phyloP scores from a whole-genome alignment of 1,140 invertebrate genomes.

The Drosophila serrata region DNA sequence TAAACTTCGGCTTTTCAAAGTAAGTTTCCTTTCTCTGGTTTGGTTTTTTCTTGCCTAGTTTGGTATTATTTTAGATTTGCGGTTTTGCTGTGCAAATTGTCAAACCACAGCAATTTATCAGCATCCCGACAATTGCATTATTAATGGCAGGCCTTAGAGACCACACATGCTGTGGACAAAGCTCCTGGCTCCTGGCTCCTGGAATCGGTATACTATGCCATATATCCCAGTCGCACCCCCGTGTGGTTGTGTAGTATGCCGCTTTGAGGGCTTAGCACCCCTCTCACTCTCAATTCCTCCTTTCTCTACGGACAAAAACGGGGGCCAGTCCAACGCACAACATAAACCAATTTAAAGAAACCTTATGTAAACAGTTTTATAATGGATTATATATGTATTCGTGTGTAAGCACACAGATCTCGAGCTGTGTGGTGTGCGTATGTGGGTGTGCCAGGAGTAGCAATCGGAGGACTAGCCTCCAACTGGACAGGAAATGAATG shows the following conservation, averaged over 20 bases:
- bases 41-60: slow-evolving; percentile 7
- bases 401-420: slow-evolving; percentile 17
- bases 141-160: slow-evolving; percentile 75
- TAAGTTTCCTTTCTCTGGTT: neutral
- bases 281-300: neutral
- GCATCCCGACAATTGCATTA: slow-evolving; percentile 73
- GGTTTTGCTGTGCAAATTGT: slow-evolving; percentile 69
- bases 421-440: slow-evolving; percentile 3
- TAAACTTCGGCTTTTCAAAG: too few species aligned
- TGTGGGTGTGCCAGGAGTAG: slow-evolving; percentile 11
- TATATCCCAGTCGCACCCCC: slow-evolving; percentile 17
- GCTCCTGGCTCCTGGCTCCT: slow-evolving; percentile 15
- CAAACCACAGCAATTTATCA: slow-evolving; percentile 79
- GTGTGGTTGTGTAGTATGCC: slow-evolving; percentile 39
- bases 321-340: slow-evolving; percentile 44
- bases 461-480: slow-evolving; percentile 3
- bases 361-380: slow-evolving; percentile 81
- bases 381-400: slow-evolving; percentile 74
- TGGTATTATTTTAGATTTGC: slow-evolving; percentile 33
- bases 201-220: slow-evolving; percentile 12
- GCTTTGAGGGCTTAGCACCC: slow-evolving; percentile 52
- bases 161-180: slow-evolving; percentile 60
- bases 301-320: neutral
- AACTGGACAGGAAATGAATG: slow-evolving; percentile 29
- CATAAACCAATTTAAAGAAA: slow-evolving; percentile 83